Base-by-base conservation (phyloP, 2,113 vertebrate genomes). In the Aptenodytes patagonicus region DNA sequence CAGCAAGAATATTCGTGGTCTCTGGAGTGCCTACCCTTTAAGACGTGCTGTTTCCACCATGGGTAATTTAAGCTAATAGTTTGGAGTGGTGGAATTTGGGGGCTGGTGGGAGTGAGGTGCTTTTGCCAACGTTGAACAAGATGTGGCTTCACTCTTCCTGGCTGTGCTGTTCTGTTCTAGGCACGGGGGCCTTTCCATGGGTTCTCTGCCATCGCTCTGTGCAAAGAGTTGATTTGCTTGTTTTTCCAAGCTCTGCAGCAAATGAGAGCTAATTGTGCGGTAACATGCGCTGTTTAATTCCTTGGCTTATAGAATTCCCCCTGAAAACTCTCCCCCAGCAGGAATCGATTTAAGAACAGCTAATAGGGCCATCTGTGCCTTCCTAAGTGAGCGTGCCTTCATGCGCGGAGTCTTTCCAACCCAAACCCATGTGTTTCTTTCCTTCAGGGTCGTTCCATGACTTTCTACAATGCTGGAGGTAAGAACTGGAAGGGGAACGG, bases 401-500 rank as follows among this genome's bases (percentile, higher is more conserved):
- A 2, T 1, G 7, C 5, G 29, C 1, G 1, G 25, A 15, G 31
- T 31, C 31, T 29, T 17, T 28, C 34, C 47, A 40, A 10, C 54
- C n/a, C 66, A 68, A 36, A 22, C 31, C 55, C 7, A 0, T 11
- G 29, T 19, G 49, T 60, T 52, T 70, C 13, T 51, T 40, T 62
- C 49, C 29, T 58, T 58, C 57, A 28, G n/a, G 12, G 34, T 72
- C 7, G 0, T 65, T 65, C 34, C 28, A 10, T 58, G 40, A 40
- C 70, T 47, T 80, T 51, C 38, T 49, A 10, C 65, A 66, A 28
- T 15, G 26, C 31, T 71, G 36, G 64, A 90, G 76, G 44, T 42
- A 52, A 71, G 49, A 65, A 54, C 29, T 40, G 65, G 66, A 57
- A 81, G 34, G 40, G 76, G 61, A 86, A 79, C 16, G 17, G 34